Base-by-base conservation (phyloP, 2,797 vertebrate genomes). In the Propithecus deckenii region DNA sequence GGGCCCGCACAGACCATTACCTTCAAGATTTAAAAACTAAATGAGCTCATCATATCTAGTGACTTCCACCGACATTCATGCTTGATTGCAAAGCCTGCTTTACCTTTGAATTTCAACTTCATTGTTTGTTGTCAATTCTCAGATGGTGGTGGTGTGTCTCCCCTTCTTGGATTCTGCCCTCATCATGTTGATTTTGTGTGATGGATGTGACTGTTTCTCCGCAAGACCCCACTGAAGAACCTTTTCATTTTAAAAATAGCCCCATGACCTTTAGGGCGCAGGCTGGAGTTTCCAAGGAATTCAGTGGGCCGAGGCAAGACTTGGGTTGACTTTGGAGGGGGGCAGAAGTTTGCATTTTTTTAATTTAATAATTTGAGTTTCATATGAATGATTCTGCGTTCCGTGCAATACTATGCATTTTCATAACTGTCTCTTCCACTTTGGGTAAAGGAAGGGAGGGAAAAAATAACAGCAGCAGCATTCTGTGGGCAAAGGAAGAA, bases 401-500 rank as follows among this genome's bases (percentile, higher is more conserved):
- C 94, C 4, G 7, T 87, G 96, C 90, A 84, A 20, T 86, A 86
- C 92, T 93, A 85, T 93, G 96, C 97, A 41, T 98, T 97, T 98
- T 98, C 97, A 94, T 48, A 23, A 97, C 98, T 92, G 97, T 98
- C 98, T 98, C 97, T 98, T 98, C 95, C 97, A 96, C 97, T 97
- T 97, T 79, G 97, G 96, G 97, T 93, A 87, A 96, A 98, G 97
- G 95, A 96, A 75, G 90, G 94, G 86, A 96, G 96, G 75, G 88
- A 86, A 97, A 95, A 96, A 91, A 97, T 96, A 97, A 96, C 98
- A 97, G 97, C 96, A 89, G 94, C 97, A 59, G 98, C 97, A 96
- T 98, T 98, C 98, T 98, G 98, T 98, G 98, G 98, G 98, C 98
- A 98, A 98, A 97, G 98, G 98, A 98, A 98, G 98, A 98, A 99